Conservation (phyloP, 2,113 vertebrate species). For the Dromaius novaehollandiae region DNA sequence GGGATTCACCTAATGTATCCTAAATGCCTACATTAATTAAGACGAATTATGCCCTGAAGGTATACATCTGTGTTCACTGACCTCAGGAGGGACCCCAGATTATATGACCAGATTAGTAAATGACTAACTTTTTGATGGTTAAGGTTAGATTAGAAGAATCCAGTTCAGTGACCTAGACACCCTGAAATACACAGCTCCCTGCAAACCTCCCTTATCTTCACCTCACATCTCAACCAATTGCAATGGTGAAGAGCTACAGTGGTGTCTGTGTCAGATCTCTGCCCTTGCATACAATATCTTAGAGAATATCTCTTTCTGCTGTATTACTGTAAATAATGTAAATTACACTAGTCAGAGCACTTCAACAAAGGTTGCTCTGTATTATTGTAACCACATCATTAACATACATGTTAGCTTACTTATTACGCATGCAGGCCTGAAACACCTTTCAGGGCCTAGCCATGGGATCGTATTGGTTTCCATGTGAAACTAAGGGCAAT, state of each 20-base stretch:
- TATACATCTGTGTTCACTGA: not conserved
- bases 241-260: not conserved
- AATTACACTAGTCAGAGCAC: not conserved
- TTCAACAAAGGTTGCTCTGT: not conserved
- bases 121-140: not conserved
- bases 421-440: not conserved
- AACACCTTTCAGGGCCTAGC: not conserved
- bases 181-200: not conserved
- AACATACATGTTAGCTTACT: not conserved
- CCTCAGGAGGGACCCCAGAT: not conserved
- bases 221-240: not conserved
- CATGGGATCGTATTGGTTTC: not conserved
- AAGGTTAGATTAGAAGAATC: not conserved
- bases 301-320: not conserved
- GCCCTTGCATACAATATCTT: rapidly evolving
- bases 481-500: not conserved
- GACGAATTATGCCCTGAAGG: not conserved
- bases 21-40: not conserved
- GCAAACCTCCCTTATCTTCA: not conserved
- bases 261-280: not conserved
- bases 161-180: not conserved
- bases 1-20: not conserved
- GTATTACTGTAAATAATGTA: not conserved
- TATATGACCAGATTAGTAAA: not conserved
- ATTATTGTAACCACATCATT: not conserved